Evolutionary conservation across 1,140 invertebrate genomes (phyloP).

Genomic region (Calycopis cecrops): DNA sequence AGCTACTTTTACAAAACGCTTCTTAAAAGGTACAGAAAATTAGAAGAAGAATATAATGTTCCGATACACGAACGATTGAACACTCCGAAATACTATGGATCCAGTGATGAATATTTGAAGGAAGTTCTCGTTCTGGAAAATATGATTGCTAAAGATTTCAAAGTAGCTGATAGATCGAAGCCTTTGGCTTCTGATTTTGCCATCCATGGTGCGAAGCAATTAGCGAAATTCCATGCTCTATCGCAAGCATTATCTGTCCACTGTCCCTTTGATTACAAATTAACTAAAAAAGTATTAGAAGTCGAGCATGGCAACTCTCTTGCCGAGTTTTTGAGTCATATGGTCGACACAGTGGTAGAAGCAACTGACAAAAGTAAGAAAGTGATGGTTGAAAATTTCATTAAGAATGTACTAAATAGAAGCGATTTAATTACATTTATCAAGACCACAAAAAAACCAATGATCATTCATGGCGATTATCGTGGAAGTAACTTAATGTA

Average conservation of each 20-base stretch:
- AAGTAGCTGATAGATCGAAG: slow-evolving; percentile 26
- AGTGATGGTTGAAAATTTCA: slow-evolving; percentile 19
- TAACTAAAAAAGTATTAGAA: slow-evolving; percentile 14
- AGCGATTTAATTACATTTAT: slow-evolving; percentile 9
- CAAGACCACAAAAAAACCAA: background rate
- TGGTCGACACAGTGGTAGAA: slow-evolving; percentile 10
- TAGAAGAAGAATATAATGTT: background rate
- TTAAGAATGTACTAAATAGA: slow-evolving; percentile 11
- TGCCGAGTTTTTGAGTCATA: slow-evolving; percentile 10
- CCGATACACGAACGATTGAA: too few relatives aligned
- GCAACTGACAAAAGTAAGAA: slow-evolving; percentile 23
- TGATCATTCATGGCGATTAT: slow-evolving; percentile 13
- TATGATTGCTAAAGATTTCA: slow-evolving; percentile 24
- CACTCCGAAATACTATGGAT: slow-evolving; percentile 29
- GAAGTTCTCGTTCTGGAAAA: slow-evolving; percentile 36
- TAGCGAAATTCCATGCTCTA: slow-evolving; percentile 16
- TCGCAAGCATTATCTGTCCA: slow-evolving; percentile 26
- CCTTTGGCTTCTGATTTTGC: slow-evolving; percentile 30
- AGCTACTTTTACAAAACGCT: slow-evolving; percentile 26
- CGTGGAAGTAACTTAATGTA: slow-evolving; percentile 13
- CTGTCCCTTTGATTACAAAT: slow-evolving; percentile 20
- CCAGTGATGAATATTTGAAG: slow-evolving; percentile 17
- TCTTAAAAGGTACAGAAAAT: slow-evolving; percentile 15
- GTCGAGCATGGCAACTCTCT: background rate
- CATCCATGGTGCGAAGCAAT: slow-evolving; percentile 14